These are phyloP conservation scores for Andrena chrysosceles DNA, from an alignment of 2,888 invertebrate species.

Conservation along the genomic window DNA sequence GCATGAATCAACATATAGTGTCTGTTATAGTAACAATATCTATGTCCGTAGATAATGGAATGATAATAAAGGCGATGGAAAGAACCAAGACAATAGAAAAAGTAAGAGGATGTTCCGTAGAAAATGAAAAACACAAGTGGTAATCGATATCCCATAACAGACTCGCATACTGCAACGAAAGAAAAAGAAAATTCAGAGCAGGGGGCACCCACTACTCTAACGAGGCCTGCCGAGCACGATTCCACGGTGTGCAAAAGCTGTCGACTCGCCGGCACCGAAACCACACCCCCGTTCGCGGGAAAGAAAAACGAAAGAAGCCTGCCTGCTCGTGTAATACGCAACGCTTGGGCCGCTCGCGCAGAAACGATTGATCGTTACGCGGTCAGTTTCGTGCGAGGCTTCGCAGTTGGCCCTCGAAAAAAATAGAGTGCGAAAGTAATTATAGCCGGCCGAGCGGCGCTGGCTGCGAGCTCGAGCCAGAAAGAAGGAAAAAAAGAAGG, in stretches of 20 bases:
- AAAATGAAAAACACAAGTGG: too few relatives aligned
- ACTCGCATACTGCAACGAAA: not conserved
- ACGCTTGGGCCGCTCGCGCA: conserved; percentile 15
- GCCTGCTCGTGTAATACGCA: not conserved
- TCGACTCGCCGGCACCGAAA: not conserved
- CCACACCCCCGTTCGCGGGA: conserved; percentile 32
- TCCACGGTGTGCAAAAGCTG: conserved; percentile 8
- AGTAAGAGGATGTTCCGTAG: too few relatives aligned
- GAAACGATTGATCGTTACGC: conserved; percentile 55
- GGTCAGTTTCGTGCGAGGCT: conserved; percentile 47
- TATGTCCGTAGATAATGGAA: too few relatives aligned
- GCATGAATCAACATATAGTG: too few relatives aligned
- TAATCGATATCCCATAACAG: not conserved
- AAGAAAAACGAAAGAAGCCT: conserved; percentile 18
- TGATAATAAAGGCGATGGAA: too few relatives aligned
- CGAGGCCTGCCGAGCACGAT: conserved; percentile 25
- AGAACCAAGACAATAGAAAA: too few relatives aligned
- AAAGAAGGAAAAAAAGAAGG: conserved; percentile 12
- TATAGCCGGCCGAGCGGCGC: conserved; percentile 47
- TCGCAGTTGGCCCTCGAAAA: conserved; percentile 26
- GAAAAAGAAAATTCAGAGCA: not conserved
- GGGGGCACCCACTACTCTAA: conserved; percentile 20
- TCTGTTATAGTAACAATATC: too few relatives aligned
- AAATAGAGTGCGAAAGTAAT: conserved; percentile 65
- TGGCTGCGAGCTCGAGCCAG: not conserved